Evolutionary conservation across 1,140 invertebrate species (phyloP).

Genomic region (Stegodyphus mimosarum): DNA sequence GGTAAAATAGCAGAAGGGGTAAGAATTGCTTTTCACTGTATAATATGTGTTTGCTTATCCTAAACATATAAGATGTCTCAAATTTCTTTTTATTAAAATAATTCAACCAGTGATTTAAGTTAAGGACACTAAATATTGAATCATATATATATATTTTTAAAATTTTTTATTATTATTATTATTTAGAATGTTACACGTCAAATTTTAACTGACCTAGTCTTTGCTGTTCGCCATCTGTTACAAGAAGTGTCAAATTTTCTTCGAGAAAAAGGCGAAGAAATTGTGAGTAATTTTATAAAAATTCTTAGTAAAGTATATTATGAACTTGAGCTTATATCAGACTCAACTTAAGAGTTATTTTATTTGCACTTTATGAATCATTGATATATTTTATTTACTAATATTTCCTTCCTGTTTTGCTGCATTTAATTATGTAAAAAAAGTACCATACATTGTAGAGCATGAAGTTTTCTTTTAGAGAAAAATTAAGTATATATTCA

Average conservation of each 20-base stretch:
- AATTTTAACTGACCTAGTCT: constrained; percentile 74
- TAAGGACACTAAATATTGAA: no score
- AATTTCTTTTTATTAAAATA: no score
- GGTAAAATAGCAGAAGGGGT: constrained; percentile 83
- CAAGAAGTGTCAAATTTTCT: constrained; percentile 79
- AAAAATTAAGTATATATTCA: no score
- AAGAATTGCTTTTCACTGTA: constrained; percentile 64
- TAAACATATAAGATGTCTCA: no score
- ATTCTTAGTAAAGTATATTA: not conserved
- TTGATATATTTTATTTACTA: no score
- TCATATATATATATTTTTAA: no score
- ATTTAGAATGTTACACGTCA: constrained; percentile 72
- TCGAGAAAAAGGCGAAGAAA: constrained; percentile 76
- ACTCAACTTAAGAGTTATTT: not conserved
- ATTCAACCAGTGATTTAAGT: no score
- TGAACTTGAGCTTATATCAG: not conserved
- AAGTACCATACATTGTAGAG: no score
- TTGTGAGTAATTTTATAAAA: constrained; percentile 68
- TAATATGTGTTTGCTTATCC: no score
- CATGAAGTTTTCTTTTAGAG: no score
- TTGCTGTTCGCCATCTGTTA: constrained; percentile 77
- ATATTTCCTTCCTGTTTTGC: no score
- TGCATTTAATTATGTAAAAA: no score
- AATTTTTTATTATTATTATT: constrained; percentile 37
- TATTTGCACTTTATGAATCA: not conserved